A percentile compares a stretch with the other conserved stretches of the same genome.
Evolutionary conservation across 1,140 invertebrate genomes (phyloP).

Genomic region (Pararge aegeria): DNA sequence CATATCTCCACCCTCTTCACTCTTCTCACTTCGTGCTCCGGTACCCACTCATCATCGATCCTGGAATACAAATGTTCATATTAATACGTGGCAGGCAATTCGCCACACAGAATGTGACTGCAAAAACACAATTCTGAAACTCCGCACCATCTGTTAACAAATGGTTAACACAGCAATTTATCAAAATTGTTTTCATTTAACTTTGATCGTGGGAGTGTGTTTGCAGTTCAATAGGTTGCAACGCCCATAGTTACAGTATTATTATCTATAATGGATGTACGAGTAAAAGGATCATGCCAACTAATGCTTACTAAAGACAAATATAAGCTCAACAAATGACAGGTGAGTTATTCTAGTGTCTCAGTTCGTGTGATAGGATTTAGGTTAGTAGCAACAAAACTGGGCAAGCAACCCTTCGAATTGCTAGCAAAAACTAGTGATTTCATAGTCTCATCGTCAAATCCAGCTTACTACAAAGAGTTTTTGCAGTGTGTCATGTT

Average conservation of each 20-base stretch:
- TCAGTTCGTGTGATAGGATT: neutral
- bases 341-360: neutral
- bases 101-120: conserved; percentile 66
- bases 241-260: conserved; percentile 34
- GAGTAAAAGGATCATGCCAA: conserved; percentile 18
- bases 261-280: conserved; percentile 10
- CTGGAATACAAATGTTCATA: conserved; percentile 37
- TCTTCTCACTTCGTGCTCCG: conserved; percentile 54
- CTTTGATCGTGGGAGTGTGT: conserved; percentile 43
- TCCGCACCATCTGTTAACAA: conserved; percentile 28
- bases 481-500: neutral
- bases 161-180: conserved; percentile 3
- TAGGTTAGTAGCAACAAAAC: neutral
- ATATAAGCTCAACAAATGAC: conserved; percentile 7
- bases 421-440: conserved; percentile 49
- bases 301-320: conserved; percentile 8
- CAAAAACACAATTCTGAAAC: conserved; percentile 49
- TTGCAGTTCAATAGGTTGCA: conserved; percentile 69
- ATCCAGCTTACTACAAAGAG: neutral
- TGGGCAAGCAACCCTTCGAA: conserved; percentile 53
- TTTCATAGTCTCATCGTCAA: neutral
- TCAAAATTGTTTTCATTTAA: conserved; percentile 5
- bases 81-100: neutral
- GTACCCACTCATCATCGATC: conserved; percentile 72
- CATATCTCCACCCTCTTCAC: conserved; percentile 62